Conservation (phyloP, 2,797 vertebrate genomes). For the Emydoidea blandingii region DNA sequence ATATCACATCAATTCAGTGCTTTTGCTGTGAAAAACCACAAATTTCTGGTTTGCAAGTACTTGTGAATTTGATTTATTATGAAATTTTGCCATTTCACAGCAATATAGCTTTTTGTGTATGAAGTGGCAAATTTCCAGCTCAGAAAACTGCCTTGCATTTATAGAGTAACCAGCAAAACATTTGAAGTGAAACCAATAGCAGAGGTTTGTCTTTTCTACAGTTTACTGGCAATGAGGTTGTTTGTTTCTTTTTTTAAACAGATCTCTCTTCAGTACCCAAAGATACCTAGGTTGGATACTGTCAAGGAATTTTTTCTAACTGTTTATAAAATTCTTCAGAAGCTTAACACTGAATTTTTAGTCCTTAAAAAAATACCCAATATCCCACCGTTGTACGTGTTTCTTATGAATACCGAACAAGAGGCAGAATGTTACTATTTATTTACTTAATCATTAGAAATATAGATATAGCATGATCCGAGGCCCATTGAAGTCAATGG, state of each 20-base stretch:
- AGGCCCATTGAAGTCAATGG: not conserved
- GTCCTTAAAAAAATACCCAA: not conserved
- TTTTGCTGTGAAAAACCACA: conserved; percentile 38
- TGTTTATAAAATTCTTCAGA: not conserved
- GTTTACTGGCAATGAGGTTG: not conserved
- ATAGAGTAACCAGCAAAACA: conserved; percentile 4
- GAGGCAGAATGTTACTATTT: not conserved
- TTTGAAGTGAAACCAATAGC: not conserved
- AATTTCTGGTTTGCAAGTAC: conserved; percentile 60
- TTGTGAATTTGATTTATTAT: conserved; percentile 65
- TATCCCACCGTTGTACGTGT: not conserved
- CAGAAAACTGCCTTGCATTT: conserved; percentile 17
- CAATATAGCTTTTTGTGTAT: not conserved
- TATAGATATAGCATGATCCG: not conserved
- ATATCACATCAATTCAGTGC: conserved; percentile 55
- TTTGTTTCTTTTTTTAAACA: not conserved
- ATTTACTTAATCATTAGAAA: not conserved
- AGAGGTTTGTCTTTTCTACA: not conserved
- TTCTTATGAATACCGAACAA: not conserved
- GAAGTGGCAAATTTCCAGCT: conserved; percentile 24
- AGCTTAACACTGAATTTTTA: not conserved
- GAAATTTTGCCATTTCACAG: conserved; percentile 39
- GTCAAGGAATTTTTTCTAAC: fast-evolving
- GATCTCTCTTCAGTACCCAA: not conserved
- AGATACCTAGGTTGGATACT: not conserved